Conservation (phyloP, 2,113 vertebrate genomes). For the Nematolebias whitei region DNA sequence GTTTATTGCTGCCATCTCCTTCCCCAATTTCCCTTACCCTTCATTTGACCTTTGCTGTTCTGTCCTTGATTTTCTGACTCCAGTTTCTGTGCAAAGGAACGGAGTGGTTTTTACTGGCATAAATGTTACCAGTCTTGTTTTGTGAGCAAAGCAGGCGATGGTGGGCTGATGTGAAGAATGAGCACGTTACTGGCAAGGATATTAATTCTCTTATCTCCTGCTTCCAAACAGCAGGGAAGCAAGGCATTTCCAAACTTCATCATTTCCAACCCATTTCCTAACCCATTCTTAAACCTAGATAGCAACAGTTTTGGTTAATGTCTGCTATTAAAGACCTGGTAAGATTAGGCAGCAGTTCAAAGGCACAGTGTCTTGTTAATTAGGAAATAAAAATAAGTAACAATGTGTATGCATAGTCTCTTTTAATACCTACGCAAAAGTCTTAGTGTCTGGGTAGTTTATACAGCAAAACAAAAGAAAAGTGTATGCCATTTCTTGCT, state of each 20-base stretch:
- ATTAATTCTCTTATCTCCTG: constrained; percentile 80
- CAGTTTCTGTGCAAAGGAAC: constrained; percentile 6
- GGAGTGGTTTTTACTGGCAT: constrained; percentile 54
- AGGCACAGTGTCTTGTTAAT: neutral
- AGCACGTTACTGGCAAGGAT: constrained; percentile 49
- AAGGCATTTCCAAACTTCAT: constrained; percentile 46
- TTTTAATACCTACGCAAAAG: neutral
- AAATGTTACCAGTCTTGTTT: constrained; percentile 46
- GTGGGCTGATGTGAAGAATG: constrained; percentile 23
- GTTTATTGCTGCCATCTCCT: constrained; percentile 27
- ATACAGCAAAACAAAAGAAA: too few relatives aligned
- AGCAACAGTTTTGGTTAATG: constrained; percentile 33
- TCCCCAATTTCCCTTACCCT: constrained; percentile 5
- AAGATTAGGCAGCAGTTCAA: constrained; percentile 24
- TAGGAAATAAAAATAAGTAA: neutral
- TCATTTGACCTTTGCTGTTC: constrained; percentile 17
- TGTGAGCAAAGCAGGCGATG: constrained; percentile 15
- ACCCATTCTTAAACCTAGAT: constrained; percentile 25
- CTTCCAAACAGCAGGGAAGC: constrained; percentile 64
- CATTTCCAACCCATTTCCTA: constrained; percentile 40
- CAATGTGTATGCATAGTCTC: neutral
- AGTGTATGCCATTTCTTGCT: too few relatives aligned
- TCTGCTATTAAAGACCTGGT: constrained; percentile 18
- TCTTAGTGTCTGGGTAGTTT: neutral
- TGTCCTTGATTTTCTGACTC: constrained; percentile 54